Evolutionary conservation across 2,888 invertebrate species (phyloP), one percentile per base, ranked within the genome.

Genomic region (Athalia rosae): DNA sequence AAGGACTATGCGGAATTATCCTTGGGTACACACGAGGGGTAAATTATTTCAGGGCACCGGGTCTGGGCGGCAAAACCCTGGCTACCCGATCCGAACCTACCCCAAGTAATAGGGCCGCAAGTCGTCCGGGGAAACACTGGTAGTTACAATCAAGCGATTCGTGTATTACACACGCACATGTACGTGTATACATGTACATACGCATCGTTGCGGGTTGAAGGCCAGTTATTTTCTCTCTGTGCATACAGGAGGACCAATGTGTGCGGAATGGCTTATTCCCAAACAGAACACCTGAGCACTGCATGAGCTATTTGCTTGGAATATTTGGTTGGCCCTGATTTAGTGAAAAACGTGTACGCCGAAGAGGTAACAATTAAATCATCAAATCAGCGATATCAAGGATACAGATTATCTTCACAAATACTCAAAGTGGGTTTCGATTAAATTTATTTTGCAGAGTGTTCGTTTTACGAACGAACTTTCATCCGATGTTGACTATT

Each of bases 191-290:
- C 48, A 58, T 15, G n/a, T 45, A 74, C 48, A 58, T 67, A 41
- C 45, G 71, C 58, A 48, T 61, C 74, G 13, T 74, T 48, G 74
- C 41, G 61, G 74, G 74, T 74, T 62, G 48, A 48, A 74, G 47
- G 11, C 74, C 47, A 61, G 74, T 74, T 74, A 74, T 74, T 74
- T 74, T 74, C 47, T 47, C 59, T 47, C 74, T 74, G 74, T 74
- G 28, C 28, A 61, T 59, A 74, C 74, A 74, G 71, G 48, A 62
- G 74, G 74, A 74, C 74, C 45, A 61, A 74, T 74, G 74, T 74
- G 62, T 74, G 74, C 61, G 62, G 74, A 74, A 74, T 74, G 74
- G 74, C 74, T 74, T 74, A 74, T 74, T 47, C 74, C 41, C 45
- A 48, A 74, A 61, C 50, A 48, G 61, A 74, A 47, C 74, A 74